Base-by-base conservation (phyloP, 1,140 invertebrate genomes). In the Heliothis subflexa region DNA sequence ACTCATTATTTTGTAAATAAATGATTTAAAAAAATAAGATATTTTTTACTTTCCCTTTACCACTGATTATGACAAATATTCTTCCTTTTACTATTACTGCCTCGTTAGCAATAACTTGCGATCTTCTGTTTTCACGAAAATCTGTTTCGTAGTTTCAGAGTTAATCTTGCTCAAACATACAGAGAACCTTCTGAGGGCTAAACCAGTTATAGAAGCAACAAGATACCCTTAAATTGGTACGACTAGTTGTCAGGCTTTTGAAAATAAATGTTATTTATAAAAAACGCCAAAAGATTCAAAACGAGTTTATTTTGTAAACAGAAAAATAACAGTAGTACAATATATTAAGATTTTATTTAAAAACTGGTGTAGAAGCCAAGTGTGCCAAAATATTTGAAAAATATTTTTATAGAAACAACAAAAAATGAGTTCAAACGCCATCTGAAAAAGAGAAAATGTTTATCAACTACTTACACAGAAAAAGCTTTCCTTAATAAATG, bases 1-100 rank as follows among this genome's bases (percentile, higher is more conserved):
- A 62, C 14, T 62, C 12, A 62, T 16, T 62, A 66, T 50, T 66
- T 66, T 66, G 62, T 66, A 66, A 66, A 66, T 66, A 66, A 66
- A 66, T 66, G 62, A 66, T 49, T 66, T 66, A 13, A 49, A 18
- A 13, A 66, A 66, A 47, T 12, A 18, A 3, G 21, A 0, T 0
- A 14, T 11, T 11, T 49, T 49, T 66, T 49, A 21, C 14, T 64
- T 21, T 16, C 45, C 16, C 7, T 7, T 5, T 16, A 16, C n/a
- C 50, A 50, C 14, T 16, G n/a, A 54, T 25, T 25, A 54, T 16
- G 2, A 10, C 4, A 52, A 52, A 52, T n/a, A 14, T 52, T 47
- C 3, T 47, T 47, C 2, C 21, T 25, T 25, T 25, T 25, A 25
- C 2, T 25, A 25, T 25, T 25, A 25, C 2, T 25, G 21, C 21